These are phyloP conservation scores for Corythaeola cristata DNA, from an alignment of 2,113 vertebrate species.

Conservation along the genomic window DNA sequence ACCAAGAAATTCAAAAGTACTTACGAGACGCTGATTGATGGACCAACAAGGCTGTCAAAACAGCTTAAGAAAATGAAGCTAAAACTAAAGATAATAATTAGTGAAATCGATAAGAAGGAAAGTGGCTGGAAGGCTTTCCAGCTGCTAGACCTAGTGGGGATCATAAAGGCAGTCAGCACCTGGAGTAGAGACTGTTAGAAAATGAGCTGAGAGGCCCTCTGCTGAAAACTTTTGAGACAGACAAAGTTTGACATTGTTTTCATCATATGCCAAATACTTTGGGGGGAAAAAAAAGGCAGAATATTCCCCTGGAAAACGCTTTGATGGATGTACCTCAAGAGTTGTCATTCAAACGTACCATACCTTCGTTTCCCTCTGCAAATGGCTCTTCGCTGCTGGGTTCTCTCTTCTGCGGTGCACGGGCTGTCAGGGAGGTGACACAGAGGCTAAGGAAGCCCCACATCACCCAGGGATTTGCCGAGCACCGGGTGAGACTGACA, in stretches of 20 bases:
- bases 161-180: neutral
- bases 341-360: neutral
- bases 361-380: neutral
- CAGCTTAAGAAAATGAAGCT: slow-evolving; percentile 23
- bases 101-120: neutral
- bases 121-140: slow-evolving; percentile 3
- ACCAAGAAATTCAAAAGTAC: slow-evolving; percentile 1
- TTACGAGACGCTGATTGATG: slow-evolving; percentile 32
- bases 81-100: slow-evolving; percentile 28
- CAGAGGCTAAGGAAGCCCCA: neutral
- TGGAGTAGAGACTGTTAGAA: neutral
- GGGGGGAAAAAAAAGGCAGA: neutral
- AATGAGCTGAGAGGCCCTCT: slow-evolving; percentile 6
- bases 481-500: neutral
- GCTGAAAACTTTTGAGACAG: neutral
- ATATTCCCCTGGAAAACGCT: neutral
- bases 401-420: neutral
- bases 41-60: slow-evolving; percentile 44
- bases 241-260: slow-evolving; percentile 8
- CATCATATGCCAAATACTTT: neutral
- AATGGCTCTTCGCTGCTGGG: neutral
- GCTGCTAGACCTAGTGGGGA: neutral
- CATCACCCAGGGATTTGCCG: neutral
- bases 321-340: slow-evolving; percentile 12
- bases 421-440: neutral